Evolutionary conservation across 2,888 invertebrate species (phyloP).

Genomic region (Diaperis boleti): DNA sequence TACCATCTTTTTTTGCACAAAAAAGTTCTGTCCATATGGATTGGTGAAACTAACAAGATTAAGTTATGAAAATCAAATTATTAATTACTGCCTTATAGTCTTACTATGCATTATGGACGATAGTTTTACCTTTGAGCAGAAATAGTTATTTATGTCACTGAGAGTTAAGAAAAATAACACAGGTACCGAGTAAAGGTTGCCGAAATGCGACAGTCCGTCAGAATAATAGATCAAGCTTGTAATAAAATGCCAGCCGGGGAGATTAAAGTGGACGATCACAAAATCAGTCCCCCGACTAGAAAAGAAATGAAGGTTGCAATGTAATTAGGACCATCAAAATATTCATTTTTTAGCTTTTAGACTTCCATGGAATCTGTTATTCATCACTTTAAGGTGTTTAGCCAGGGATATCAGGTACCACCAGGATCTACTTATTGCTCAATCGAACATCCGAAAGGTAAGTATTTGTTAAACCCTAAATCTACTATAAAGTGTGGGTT

Average conservation of each 20-base stretch:
- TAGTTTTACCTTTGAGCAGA: no score
- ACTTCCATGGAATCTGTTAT: slow-evolving; percentile 88
- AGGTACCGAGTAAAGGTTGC: slow-evolving; percentile 74
- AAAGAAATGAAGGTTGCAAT: slow-evolving; percentile 78
- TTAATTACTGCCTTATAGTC: no score
- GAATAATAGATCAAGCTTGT: slow-evolving; percentile 84
- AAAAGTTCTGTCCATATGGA: no score
- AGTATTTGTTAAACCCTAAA: no score
- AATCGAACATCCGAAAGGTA: slow-evolving; percentile 85
- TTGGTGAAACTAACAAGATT: no score
- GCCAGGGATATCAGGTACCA: slow-evolving; percentile 86
- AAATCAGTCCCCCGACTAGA: slow-evolving; percentile 80
- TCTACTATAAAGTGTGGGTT: no score
- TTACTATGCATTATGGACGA: no score
- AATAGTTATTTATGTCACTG: no score
- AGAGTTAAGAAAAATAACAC: no score
- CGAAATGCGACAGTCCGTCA: slow-evolving; percentile 83
- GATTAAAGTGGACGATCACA: slow-evolving; percentile 83
- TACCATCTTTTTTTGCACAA: no score
- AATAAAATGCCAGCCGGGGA: slow-evolving; percentile 87
- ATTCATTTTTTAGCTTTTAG: slow-evolving; percentile 50
- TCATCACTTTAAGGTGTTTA: slow-evolving; percentile 90
- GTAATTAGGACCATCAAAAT: slow-evolving; percentile 6
- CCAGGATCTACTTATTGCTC: slow-evolving; percentile 86
- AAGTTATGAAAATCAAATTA: no score